Conservation (phyloP, 1,140 invertebrate species). For the Drosophila lacteicornis region DNA sequence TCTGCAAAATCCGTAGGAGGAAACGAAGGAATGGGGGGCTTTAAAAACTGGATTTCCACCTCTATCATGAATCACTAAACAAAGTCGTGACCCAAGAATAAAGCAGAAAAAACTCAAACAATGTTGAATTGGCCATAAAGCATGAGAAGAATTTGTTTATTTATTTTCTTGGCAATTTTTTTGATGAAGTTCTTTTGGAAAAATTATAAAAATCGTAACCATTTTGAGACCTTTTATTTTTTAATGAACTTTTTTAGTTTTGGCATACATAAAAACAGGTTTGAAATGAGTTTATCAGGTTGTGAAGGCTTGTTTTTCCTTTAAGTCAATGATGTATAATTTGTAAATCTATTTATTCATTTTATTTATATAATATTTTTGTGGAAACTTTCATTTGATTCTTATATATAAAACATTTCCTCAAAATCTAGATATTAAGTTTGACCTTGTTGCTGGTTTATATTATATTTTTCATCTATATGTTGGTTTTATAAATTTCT, state of each 20-base stretch:
- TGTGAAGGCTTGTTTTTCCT: background rate
- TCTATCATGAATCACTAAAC: constrained; percentile 38
- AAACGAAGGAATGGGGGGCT: constrained; percentile 2
- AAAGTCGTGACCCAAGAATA: constrained; percentile 32
- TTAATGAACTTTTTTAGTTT: background rate
- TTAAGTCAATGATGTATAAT: background rate
- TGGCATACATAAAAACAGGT: background rate
- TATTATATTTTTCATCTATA: too few relatives aligned
- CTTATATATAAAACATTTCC: background rate
- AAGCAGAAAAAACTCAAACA: constrained; percentile 10
- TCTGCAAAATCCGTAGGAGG: constrained; percentile 23
- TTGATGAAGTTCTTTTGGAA: background rate
- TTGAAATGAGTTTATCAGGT: background rate
- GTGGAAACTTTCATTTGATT: background rate
- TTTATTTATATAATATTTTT: too few relatives aligned
- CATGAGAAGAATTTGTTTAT: constrained; percentile 11
- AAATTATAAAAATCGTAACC: background rate
- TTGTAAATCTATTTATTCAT: background rate
- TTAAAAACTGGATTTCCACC: constrained; percentile 35
- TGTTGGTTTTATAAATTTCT: background rate
- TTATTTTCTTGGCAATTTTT: background rate
- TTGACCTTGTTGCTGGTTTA: background rate
- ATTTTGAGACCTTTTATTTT: background rate
- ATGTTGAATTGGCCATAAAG: constrained; percentile 35
- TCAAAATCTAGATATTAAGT: background rate